These are phyloP conservation scores for Dicentrarchus labrax DNA, from an alignment of 2,113 vertebrate species.

Conservation along the genomic window DNA sequence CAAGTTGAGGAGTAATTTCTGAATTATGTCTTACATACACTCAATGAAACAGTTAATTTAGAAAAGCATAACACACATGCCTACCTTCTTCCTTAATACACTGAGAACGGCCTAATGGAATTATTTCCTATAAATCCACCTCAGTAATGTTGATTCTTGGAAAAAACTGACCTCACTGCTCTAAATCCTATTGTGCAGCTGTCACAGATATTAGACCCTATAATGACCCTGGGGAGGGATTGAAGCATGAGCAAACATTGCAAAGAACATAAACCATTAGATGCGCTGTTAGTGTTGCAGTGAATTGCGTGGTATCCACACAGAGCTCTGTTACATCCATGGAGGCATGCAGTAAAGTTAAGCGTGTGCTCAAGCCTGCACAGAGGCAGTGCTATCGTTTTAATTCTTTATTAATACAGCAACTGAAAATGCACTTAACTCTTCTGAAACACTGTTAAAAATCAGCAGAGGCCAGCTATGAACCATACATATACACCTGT, in stretches of 20 bases:
- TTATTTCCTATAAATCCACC: conserved; percentile 13
- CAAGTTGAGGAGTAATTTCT: no score
- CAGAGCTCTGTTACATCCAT: conserved; percentile 18
- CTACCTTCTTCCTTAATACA: background rate
- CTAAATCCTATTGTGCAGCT: conserved; percentile 61
- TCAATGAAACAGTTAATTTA: background rate
- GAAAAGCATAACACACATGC: background rate
- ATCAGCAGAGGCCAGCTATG: background rate
- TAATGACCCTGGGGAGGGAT: conserved; percentile 60
- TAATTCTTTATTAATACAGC: background rate
- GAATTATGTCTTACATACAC: background rate
- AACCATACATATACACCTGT: background rate
- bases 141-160: conserved; percentile 27
- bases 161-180: conserved; percentile 50
- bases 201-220: conserved; percentile 52
- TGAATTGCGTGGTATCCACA: conserved; percentile 24
- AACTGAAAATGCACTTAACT: background rate
- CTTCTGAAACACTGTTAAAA: conserved; percentile 1
- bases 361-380: conserved; percentile 5
- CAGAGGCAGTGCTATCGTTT: background rate
- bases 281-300: conserved; percentile 40
- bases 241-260: conserved; percentile 56
- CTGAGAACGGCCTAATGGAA: background rate
- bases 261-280: conserved; percentile 66
- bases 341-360: conserved; percentile 31